Conservation (phyloP, 2,113 vertebrate genomes). For the Rattus rattus region DNA sequence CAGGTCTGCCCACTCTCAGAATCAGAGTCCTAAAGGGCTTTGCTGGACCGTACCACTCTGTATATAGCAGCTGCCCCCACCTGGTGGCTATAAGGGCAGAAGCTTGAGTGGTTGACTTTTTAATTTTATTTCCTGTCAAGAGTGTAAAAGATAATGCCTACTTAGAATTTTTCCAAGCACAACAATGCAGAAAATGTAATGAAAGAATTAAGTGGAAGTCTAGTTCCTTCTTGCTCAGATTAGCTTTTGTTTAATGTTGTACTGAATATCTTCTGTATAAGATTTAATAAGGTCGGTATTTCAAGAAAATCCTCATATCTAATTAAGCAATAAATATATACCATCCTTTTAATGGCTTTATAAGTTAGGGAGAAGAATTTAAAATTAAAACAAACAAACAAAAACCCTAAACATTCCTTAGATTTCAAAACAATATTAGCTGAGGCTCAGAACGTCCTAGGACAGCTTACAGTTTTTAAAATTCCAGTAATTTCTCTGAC, state of each 20-base stretch:
- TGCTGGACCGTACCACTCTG: not conserved
- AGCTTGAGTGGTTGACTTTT: not conserved
- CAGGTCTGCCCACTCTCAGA: not conserved
- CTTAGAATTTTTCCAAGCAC: constrained; percentile 32
- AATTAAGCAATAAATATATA: not conserved
- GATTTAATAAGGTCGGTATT: not conserved
- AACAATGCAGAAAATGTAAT: constrained; percentile 15
- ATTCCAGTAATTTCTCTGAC: constrained; percentile 23
- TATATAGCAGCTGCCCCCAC: not conserved
- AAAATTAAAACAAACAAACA: constrained; percentile 4
- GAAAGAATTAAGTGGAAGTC: constrained; percentile 36
- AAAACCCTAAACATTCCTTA: constrained; percentile 37
- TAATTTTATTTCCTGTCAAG: not conserved
- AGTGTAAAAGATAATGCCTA: constrained; percentile 29
- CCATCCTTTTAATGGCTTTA: constrained; percentile 24
- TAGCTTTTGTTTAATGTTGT: constrained; percentile 5
- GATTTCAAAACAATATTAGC: not conserved
- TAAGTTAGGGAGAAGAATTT: not conserved
- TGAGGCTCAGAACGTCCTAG: not conserved
- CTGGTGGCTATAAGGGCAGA: not conserved
- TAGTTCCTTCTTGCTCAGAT: not conserved
- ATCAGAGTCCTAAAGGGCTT: constrained; percentile 10
- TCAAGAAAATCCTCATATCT: constrained; percentile 13
- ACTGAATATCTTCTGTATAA: not conserved
- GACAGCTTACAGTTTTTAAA: constrained; percentile 47